These are phyloP conservation scores for Apocheima hispidaria DNA, from an alignment of 2,888 invertebrate genomes.

Conservation along the genomic window DNA sequence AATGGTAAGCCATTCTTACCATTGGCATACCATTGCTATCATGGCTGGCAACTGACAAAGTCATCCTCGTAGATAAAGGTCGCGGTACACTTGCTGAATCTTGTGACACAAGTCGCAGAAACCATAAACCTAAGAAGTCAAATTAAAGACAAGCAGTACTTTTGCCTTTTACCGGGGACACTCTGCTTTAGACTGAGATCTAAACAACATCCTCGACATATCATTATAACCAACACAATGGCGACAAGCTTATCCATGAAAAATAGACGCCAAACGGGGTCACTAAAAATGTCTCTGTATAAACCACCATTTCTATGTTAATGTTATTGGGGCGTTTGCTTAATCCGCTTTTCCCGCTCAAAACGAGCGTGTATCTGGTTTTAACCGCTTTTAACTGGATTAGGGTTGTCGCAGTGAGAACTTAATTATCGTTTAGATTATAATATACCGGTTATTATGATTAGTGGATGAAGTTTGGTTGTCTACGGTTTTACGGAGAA, in stretches of 20 bases:
- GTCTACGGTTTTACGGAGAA: slow-evolving; percentile 26
- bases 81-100: too few relatives aligned
- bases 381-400: slow-evolving; percentile 74
- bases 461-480: slow-evolving; percentile 41
- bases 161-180: too few relatives aligned
- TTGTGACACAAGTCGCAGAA: too few relatives aligned
- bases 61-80: too few relatives aligned
- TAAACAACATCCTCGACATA: not conserved
- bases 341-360: slow-evolving; percentile 77
- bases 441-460: slow-evolving; percentile 39
- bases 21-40: too few relatives aligned
- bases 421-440: slow-evolving; percentile 42
- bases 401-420: slow-evolving; percentile 71
- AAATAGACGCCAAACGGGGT: slow-evolving; percentile 67
- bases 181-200: too few relatives aligned
- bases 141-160: too few relatives aligned
- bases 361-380: slow-evolving; percentile 75
- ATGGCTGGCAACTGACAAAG: too few relatives aligned
- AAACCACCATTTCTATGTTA: slow-evolving; percentile 79
- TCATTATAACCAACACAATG: slow-evolving; percentile 41
- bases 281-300: slow-evolving; percentile 75
- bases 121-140: too few relatives aligned
- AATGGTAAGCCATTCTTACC: too few relatives aligned
- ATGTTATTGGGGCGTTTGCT: slow-evolving; percentile 80
- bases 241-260: slow-evolving; percentile 55